Percentiles rank a stretch among this genome's conserved stretches.
Conservation (phyloP, 2,888 invertebrate species). For the Euproctis similis region DNA sequence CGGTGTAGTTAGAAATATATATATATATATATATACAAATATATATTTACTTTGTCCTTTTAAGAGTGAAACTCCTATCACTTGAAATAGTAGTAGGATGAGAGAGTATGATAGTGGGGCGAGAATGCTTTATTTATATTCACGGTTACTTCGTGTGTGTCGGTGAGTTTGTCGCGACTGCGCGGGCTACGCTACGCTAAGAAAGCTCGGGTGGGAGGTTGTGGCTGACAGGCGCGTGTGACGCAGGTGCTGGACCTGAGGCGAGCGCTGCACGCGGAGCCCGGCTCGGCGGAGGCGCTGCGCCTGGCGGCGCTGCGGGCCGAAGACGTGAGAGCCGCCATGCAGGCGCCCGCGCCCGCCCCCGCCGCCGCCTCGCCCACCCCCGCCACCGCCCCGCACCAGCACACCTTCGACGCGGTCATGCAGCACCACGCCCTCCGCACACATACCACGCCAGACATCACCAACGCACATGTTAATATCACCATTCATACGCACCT, state of each 20-base stretch:
- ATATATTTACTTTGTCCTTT: no score
- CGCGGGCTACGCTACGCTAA: background rate
- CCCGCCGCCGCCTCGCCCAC: slow-evolving; percentile 29
- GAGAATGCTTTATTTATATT: no score
- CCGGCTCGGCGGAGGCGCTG: slow-evolving; percentile 73
- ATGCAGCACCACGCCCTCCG: slow-evolving; percentile 73
- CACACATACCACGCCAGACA: slow-evolving; percentile 60
- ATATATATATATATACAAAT: slow-evolving; percentile 7
- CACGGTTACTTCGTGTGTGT: no score
- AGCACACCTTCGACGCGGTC: slow-evolving; percentile 74
- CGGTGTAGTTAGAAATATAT: slow-evolving; percentile 12
- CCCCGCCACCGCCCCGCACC: slow-evolving; percentile 57
- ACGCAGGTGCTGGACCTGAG: slow-evolving; percentile 86
- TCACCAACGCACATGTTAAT: slow-evolving; percentile 36
- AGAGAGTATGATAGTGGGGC: slow-evolving; percentile 11
- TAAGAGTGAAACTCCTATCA: slow-evolving; percentile 8
- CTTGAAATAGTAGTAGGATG: slow-evolving; percentile 8
- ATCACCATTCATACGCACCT: slow-evolving; percentile 26
- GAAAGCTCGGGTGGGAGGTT: slow-evolving; percentile 3
- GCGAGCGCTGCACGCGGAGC: slow-evolving; percentile 86
- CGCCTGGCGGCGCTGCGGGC: slow-evolving; percentile 71
- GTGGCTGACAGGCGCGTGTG: slow-evolving; percentile 33
- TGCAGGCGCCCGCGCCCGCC: slow-evolving; percentile 33
- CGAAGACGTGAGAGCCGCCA: slow-evolving; percentile 73
- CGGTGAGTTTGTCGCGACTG: background rate